A percentile compares a stretch with the other conserved stretches of the same genome.
phyloP scores from a whole-genome alignment of 1,140 invertebrate genomes.

The Drosophila nigrodunni region DNA sequence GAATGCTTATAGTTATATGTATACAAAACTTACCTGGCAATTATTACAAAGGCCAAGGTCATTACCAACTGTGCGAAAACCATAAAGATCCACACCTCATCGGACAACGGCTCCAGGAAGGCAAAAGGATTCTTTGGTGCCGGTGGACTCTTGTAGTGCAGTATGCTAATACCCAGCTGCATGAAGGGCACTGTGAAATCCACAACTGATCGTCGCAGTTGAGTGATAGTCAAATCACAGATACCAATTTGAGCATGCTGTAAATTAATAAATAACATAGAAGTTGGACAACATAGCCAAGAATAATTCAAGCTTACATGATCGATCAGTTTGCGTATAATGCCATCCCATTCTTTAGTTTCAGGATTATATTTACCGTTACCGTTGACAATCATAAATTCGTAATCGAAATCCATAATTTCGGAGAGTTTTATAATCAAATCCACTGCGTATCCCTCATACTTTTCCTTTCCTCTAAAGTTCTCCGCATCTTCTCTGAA shows the following conservation, averaged over 20 bases:
- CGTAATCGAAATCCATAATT: constrained; percentile 90
- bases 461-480: constrained; percentile 86
- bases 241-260: constrained; percentile 95
- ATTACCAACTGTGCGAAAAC: constrained; percentile 96
- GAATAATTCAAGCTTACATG: constrained; percentile 86
- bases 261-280: neutral
- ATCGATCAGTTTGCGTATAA: constrained; percentile 92
- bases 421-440: constrained; percentile 89
- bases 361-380: constrained; percentile 88
- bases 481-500: constrained; percentile 71
- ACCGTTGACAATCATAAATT: constrained; percentile 89
- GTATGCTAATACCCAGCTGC: constrained; percentile 93
- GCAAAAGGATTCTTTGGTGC: constrained; percentile 96
- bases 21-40: constrained; percentile 90
- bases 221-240: constrained; percentile 95
- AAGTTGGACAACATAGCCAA: neutral
- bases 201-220: constrained; percentile 91
- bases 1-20: rapidly evolving
- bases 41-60: constrained; percentile 94
- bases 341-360: constrained; percentile 92
- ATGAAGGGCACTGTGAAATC: constrained; percentile 97
- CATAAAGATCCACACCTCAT: constrained; percentile 98
- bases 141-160: constrained; percentile 94
- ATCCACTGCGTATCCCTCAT: constrained; percentile 91
- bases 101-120: constrained; percentile 94